Evolutionary conservation across 1,140 invertebrate species (phyloP).

Genomic region (Argopecten irradians): DNA sequence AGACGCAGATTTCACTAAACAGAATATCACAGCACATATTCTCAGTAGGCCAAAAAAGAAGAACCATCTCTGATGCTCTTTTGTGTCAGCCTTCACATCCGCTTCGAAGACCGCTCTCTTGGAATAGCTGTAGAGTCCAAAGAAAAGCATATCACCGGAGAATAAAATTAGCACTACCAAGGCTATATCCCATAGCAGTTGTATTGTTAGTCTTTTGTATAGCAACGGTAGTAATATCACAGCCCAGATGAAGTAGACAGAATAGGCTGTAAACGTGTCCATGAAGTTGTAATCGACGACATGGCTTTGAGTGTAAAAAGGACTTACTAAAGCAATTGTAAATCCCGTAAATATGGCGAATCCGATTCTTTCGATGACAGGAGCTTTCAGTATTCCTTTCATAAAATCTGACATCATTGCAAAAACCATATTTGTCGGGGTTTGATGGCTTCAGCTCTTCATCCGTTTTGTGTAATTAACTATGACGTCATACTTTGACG

Average conservation of each 20-base stretch:
- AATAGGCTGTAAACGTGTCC: constrained; percentile 30
- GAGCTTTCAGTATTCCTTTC: neutral
- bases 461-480: neutral
- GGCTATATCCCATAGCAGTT: constrained; percentile 28
- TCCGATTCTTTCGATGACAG: neutral
- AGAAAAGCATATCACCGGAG: constrained; percentile 30
- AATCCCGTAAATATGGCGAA: neutral
- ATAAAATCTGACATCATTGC: neutral
- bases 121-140: constrained; percentile 25
- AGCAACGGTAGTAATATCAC: constrained; percentile 29
- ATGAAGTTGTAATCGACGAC: constrained; percentile 24
- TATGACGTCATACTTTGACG: neutral
- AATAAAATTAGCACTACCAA: constrained; percentile 11
- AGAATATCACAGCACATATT: constrained; percentile 21
- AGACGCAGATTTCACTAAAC: constrained; percentile 30
- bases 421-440: neutral
- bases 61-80: constrained; percentile 25
- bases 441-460: neutral
- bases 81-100: neutral
- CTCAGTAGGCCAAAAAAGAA: constrained; percentile 29
- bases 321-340: neutral
- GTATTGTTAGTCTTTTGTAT: constrained; percentile 1
- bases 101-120: constrained; percentile 23
- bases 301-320: neutral
- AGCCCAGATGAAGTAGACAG: constrained; percentile 35